Evolutionary conservation across 2,113 vertebrate genomes (phyloP).

Genomic region (Delphinus delphis): DNA sequence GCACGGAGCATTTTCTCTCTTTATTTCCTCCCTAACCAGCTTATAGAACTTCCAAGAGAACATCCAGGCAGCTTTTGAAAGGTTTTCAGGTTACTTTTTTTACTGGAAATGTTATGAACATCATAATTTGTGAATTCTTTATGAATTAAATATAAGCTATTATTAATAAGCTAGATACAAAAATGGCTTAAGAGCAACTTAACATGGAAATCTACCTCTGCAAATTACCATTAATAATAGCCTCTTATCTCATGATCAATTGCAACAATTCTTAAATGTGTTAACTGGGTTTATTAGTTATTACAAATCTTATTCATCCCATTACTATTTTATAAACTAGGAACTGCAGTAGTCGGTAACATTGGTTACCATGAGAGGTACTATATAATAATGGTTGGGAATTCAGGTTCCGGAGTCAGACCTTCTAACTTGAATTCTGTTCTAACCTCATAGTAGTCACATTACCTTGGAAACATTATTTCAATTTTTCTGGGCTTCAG

Average conservation of each 20-base stretch:
- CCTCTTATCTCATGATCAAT: neutral
- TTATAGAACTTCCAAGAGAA: neutral
- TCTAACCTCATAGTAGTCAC: neutral
- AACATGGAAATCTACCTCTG: neutral
- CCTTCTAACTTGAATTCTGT: neutral
- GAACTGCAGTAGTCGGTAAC: neutral
- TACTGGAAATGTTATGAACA: neutral
- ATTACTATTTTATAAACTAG: neutral
- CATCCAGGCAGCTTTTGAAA: neutral
- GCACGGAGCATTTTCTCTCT: neutral
- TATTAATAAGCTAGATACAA: neutral
- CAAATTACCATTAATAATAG: neutral
- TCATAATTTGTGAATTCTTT: neutral
- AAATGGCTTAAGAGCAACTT: constrained; percentile 21
- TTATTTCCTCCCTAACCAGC: neutral
- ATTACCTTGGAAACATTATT: neutral
- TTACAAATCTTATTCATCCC: constrained; percentile 15
- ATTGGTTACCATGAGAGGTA: neutral
- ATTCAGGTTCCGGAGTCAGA: neutral
- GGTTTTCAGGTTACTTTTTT: neutral
- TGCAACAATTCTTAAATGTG: neutral
- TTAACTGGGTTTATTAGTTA: neutral
- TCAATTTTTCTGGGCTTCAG: neutral
- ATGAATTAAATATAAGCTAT: constrained; percentile 27
- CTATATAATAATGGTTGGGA: neutral